A percentile compares a stretch with the other conserved stretches of the same genome.
Conservation (phyloP, 2,888 invertebrate genomes). For the Flexamia atlantica region DNA sequence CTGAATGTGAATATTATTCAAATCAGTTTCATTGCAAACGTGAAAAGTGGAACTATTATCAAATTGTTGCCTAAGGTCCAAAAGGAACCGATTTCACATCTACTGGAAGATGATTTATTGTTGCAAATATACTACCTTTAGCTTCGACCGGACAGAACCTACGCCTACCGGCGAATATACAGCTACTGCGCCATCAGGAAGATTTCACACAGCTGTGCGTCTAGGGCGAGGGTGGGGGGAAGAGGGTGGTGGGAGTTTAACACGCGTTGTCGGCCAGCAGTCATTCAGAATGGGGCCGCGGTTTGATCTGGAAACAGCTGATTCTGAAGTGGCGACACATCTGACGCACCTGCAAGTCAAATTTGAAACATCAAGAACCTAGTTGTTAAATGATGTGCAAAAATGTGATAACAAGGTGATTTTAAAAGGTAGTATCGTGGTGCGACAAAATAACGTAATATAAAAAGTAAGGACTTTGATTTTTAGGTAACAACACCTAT, state of each 20-base stretch:
- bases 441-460: too few species aligned
- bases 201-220: too few species aligned
- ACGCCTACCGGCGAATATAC: not conserved
- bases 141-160: not conserved
- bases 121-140: not conserved
- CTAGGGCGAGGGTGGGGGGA: not conserved
- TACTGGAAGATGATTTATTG: slow-evolving; percentile 8
- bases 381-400: too few species aligned
- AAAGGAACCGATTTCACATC: not conserved
- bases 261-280: slow-evolving; percentile 78
- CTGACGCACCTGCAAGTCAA: slow-evolving; percentile 88
- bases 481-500: too few species aligned
- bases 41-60: not conserved
- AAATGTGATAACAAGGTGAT: too few species aligned
- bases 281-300: slow-evolving; percentile 75
- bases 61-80: not conserved
- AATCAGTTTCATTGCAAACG: not conserved
- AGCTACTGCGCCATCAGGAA: slow-evolving; percentile 3
- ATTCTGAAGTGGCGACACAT: slow-evolving; percentile 97
- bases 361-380: slow-evolving; percentile 54
- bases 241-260: slow-evolving; percentile 69
- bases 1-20: not conserved
- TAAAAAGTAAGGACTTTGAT: too few species aligned
- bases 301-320: slow-evolving; percentile 84
- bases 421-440: too few species aligned